Conservation (phyloP, 2,797 vertebrate genomes). For the Heteromormyrus szaboi region DNA sequence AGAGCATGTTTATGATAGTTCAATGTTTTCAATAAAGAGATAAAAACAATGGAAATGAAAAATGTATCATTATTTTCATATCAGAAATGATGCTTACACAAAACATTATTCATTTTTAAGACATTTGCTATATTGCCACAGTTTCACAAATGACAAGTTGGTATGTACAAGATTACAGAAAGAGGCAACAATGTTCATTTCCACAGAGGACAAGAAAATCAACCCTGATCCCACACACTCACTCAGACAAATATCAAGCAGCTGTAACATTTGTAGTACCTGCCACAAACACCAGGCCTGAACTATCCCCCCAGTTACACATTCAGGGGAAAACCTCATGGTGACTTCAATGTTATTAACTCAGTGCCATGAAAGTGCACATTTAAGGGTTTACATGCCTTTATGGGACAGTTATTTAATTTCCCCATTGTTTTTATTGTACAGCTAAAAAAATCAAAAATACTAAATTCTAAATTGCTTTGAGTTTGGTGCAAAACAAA, state of each 20-base stretch:
- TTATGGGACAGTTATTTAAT: neutral
- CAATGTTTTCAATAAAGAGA: neutral
- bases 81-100: neutral
- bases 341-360: neutral
- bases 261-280: neutral
- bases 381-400: neutral
- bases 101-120: neutral
- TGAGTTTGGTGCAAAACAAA: neutral
- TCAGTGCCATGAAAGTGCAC: neutral
- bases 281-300: neutral
- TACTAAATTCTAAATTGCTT: neutral
- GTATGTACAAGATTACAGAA: conserved; percentile 36
- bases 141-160: conserved; percentile 42
- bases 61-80: neutral
- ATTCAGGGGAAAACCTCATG: neutral
- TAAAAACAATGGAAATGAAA: neutral
- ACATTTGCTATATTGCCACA: conserved; percentile 20
- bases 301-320: neutral
- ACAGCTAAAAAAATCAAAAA: neutral
- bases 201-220: conserved; percentile 15
- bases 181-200: conserved; percentile 37
- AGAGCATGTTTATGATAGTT: neutral
- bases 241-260: neutral
- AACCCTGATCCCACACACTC: neutral
- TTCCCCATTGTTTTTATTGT: neutral